Conservation (phyloP, 1,140 invertebrate species). For the Diprion similis region DNA sequence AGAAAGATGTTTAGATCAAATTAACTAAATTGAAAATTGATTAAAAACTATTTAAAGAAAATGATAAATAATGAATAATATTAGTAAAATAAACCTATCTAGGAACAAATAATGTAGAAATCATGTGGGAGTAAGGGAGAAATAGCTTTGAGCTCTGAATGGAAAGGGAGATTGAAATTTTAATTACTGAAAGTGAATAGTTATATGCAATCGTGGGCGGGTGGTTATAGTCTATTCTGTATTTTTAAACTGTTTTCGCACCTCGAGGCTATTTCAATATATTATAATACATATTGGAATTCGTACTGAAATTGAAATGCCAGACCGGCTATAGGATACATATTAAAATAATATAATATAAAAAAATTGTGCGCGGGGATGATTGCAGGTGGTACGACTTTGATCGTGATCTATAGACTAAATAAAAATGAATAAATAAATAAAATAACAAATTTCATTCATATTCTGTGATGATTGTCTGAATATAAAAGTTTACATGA, state of each 20-base stretch:
- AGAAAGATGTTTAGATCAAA: slow-evolving; percentile 42
- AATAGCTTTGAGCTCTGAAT: background rate
- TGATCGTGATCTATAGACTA: background rate
- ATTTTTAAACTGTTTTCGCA: background rate
- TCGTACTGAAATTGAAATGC: background rate
- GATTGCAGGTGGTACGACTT: background rate
- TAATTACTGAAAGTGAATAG: background rate
- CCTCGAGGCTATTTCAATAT: background rate
- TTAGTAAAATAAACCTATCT: background rate
- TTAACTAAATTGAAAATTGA: slow-evolving; percentile 7
- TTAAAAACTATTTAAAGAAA: background rate
- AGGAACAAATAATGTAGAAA: slow-evolving; percentile 5
- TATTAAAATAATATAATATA: background rate
- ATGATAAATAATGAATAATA: background rate
- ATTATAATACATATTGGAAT: background rate
- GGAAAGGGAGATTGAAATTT: no score
- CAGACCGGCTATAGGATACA: background rate
- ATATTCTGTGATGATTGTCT: slow-evolving; percentile 57
- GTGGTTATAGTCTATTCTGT: background rate
- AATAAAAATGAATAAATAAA: slow-evolving; percentile 25
- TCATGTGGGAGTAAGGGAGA: background rate
- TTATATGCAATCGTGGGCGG: background rate
- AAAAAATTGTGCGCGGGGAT: background rate
- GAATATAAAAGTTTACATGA: slow-evolving; percentile 47
- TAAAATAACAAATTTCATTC: slow-evolving; percentile 50